Evolutionary conservation across 2,888 invertebrate genomes (phyloP), one percentile per base, ranked within the genome.

Genomic region (Epirrhoe alternata): DNA sequence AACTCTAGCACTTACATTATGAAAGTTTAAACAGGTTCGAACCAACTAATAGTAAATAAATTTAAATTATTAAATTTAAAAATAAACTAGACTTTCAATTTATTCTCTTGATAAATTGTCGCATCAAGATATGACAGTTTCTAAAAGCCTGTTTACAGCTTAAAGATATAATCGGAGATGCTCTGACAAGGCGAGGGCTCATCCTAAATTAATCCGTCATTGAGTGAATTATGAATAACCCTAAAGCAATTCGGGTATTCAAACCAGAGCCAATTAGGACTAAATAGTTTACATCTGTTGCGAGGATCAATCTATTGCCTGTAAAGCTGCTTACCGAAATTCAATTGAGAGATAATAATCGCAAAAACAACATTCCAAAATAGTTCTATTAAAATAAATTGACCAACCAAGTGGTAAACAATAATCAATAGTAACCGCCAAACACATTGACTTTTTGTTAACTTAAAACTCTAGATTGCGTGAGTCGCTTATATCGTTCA

Each of bases 211-310:
- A 72, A 74, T 74, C 70, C 66, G 42, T 55, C 68, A 70, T 72
- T 67, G 62, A 70, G 61, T 70, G 61, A 68, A 68, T 70, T 71
- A 70, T 72, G 72, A 72, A 70, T 71, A 70, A 63, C 61, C 64
- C 65, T 49, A 57, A 59, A 70, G 67, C 62, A 64, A 67, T 71
- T 69, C 66, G 60, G 58, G 65, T 69, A 71, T 71, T 68, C 59
- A 71, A 67, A 66, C 54, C 68, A 49, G 38, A 65, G 63, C 68
- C 73, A 71, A 71, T 74, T 71, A 70, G 62, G 58, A 62, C 66
- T 69, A 70, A 70, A 72, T 70, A 69, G 66, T 72, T 69, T 69
- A 70, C 61, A 67, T 69, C 60, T 66, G 68, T 66, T 63, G 59
- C 66, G 24, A 61, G 17, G 68, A 70, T 68, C 60, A 65, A 63